Evolutionary conservation across 2,797 vertebrate species (phyloP).

Genomic region (Mormyrops attenuatus): DNA sequence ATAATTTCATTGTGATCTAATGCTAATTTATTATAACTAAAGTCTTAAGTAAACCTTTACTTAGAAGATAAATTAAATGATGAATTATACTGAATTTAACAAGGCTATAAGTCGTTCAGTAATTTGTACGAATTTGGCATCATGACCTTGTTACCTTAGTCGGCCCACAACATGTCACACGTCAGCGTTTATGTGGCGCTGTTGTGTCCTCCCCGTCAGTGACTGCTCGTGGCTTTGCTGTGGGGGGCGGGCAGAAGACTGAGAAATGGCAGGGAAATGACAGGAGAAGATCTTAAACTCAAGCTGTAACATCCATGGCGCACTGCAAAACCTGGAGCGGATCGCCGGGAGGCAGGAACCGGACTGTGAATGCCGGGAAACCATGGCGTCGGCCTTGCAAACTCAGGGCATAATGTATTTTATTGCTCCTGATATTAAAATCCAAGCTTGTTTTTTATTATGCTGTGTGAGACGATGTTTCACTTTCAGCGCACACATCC

Average conservation of each 20-base stretch:
- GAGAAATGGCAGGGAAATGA: constrained; percentile 33
- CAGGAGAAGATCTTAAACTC: constrained; percentile 53
- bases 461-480: background rate
- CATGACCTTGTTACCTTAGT: background rate
- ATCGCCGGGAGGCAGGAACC: background rate
- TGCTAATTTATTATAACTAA: background rate
- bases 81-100: background rate
- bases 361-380: background rate
- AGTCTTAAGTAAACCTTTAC: background rate
- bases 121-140: background rate
- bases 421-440: background rate
- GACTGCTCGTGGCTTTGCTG: background rate
- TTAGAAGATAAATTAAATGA: background rate
- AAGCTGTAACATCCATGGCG: constrained; percentile 42
- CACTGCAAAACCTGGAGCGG: constrained; percentile 51
- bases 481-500: background rate
- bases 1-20: background rate
- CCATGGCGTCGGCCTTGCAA: background rate
- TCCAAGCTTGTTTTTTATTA: background rate
- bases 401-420: background rate
- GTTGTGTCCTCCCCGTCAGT: background rate
- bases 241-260: constrained; percentile 33
- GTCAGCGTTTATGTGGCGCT: background rate
- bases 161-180: background rate
- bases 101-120: background rate